Percentiles rank a stretch among this genome's conserved stretches.
Conservation (phyloP, 2,888 invertebrate species). For the Emmelina monodactyla region DNA sequence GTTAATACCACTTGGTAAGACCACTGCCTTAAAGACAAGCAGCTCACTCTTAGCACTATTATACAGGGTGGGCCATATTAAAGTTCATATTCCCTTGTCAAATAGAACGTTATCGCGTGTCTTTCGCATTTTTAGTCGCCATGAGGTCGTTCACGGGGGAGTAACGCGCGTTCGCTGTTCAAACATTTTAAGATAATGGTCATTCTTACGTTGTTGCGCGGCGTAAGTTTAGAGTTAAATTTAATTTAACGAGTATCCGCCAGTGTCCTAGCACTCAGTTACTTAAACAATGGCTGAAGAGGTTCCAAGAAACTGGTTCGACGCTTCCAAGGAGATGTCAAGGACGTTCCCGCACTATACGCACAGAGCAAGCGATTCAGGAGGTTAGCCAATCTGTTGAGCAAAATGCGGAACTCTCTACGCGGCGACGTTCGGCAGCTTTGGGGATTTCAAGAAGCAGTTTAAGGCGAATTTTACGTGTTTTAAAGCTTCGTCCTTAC, state of each 20-base stretch:
- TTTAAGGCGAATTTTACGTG: conserved; percentile 2
- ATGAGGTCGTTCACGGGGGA: conserved; percentile 9
- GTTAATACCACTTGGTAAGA: too few species aligned
- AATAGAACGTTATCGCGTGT: conserved; percentile 6
- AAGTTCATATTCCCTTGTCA: conserved; percentile 8
- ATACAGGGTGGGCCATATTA: conserved; percentile 7
- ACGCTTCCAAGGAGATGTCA: conserved; percentile 8
- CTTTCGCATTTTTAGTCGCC: conserved; percentile 9
- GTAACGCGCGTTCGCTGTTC: conserved; percentile 7
- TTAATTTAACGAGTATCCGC: conserved; percentile 10
- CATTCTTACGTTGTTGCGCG: conserved; percentile 9
- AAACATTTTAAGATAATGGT: conserved; percentile 11
- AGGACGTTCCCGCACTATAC: conserved; percentile 5
- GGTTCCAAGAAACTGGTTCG: conserved; percentile 13
- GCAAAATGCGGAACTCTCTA: conserved; percentile 8
- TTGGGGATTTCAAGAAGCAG: conserved; percentile 6
- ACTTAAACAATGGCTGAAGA: conserved; percentile 12
- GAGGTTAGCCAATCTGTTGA: conserved; percentile 8
- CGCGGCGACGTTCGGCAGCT: conserved; percentile 7
- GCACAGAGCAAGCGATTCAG: conserved; percentile 6
- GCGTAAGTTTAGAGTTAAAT: conserved; percentile 12
- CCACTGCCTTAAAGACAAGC: too few species aligned
- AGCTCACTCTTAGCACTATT: too few species aligned
- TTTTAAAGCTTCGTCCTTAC: neutral
- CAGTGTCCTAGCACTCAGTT: conserved; percentile 8